Base-by-base conservation (phyloP, 2,797 vertebrate species). In the Gallinago stenura region DNA sequence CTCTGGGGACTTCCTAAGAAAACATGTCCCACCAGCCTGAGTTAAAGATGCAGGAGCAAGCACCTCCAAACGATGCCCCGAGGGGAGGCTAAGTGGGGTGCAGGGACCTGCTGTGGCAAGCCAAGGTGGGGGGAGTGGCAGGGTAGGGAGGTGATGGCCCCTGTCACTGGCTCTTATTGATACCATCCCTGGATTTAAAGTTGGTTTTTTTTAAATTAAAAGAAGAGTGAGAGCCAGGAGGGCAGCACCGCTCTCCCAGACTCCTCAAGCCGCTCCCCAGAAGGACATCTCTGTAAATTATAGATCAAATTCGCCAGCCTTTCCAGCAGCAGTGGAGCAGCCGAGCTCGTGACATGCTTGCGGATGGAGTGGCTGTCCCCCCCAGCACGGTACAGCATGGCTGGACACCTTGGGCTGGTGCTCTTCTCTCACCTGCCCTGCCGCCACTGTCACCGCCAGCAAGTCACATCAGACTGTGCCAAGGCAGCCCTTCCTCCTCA, bases 271-370 rank as follows among this genome's bases (percentile, higher is more conserved):
- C 0, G 3, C 46, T 94, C 80, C 87, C 91, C 58, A 88, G 92
- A 50, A 3, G 18, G 81, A 75, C 83, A 35, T 66, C 31, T 72
- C 86, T 87, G 70, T 96, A 88, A 97, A 96, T 96, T 94, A 97
- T 88, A 88, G 81, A 95, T 96, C 30, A 48, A 56, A 78, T 82
- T 86, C 26, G 1, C 81, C 10, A 24, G 2, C 12, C 81, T 93
- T 90, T 73, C 81, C 88, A 62, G 89, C 92, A 87, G 83, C 72
- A 13, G 61, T 2, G 5, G 62, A 96, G 90, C 95, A 70, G 89
- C 8, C 0, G 12, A 89, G 78, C 83, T 73, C 51, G 9, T 71
- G 85, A 94, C 0, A 1, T 51, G 87, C 85, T 70, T 87, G 87
- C 1, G 58, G 79, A 93, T 79, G 90, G 82, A 82, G 83, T 13